These are phyloP conservation scores for Plecotus auritus DNA, from an alignment of 2,113 vertebrate species.

Conservation along the genomic window DNA sequence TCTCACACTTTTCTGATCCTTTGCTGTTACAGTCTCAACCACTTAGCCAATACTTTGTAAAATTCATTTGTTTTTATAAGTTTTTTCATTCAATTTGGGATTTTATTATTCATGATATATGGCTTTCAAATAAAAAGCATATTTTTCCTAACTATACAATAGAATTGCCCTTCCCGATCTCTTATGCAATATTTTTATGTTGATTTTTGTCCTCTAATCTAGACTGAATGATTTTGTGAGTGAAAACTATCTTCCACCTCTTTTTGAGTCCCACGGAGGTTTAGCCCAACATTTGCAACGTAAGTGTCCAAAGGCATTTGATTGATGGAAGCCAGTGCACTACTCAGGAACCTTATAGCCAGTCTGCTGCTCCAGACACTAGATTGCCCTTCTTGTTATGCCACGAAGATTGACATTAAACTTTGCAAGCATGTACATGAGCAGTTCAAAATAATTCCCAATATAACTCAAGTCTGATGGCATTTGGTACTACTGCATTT, in stretches of 20 bases:
- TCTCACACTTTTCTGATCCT: background rate
- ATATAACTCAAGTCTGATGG: slow-evolving; percentile 53
- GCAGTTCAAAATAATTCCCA: slow-evolving; percentile 19
- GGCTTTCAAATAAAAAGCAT: background rate
- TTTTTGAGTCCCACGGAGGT: background rate
- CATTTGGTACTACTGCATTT: slow-evolving; percentile 55
- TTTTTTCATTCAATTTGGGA: background rate
- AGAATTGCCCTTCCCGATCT: background rate
- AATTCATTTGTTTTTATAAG: background rate
- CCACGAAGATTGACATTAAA: slow-evolving; percentile 39
- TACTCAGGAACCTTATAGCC: background rate
- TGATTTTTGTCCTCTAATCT: background rate
- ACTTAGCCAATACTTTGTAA: background rate
- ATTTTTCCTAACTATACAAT: background rate
- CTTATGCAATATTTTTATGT: background rate
- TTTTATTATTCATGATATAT: background rate
- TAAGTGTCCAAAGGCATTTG: slow-evolving; percentile 19
- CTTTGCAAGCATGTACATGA: slow-evolving; percentile 45
- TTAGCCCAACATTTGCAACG: background rate
- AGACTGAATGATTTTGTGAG: background rate
- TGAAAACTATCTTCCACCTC: background rate
- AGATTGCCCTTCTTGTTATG: slow-evolving; percentile 26
- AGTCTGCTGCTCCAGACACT: background rate
- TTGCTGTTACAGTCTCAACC: background rate
- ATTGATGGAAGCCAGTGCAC: slow-evolving; percentile 9